phyloP scores from a whole-genome alignment of 2,888 invertebrate genomes.

The Sinodicranocentrus sp. region DNA sequence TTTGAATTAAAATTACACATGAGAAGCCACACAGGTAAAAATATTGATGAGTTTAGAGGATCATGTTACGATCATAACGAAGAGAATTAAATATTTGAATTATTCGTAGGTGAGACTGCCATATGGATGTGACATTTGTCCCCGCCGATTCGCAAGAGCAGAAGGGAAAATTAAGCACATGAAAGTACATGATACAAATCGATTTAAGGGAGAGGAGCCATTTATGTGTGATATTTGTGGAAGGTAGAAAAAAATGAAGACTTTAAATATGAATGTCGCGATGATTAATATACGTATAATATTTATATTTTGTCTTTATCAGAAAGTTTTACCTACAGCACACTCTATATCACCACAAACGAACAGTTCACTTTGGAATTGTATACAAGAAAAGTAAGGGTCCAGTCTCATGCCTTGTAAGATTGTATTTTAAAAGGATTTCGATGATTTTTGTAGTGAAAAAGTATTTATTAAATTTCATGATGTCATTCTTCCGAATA shows the following conservation, averaged over 20 bases:
- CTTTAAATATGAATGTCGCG: not conserved
- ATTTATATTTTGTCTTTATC: not conserved
- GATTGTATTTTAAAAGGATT: not conserved
- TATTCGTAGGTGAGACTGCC: conserved; percentile 22
- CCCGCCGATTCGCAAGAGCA: not conserved
- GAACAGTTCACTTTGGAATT: conserved; percentile 1
- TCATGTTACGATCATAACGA: too few relatives aligned
- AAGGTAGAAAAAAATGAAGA: not conserved
- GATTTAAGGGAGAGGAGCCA: not conserved
- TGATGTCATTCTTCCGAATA: not conserved
- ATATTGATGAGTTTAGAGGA: too few relatives aligned
- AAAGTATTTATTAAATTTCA: not conserved
- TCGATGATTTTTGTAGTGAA: not conserved
- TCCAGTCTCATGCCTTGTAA: not conserved
- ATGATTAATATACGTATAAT: not conserved
- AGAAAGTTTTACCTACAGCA: not conserved
- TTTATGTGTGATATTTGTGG: conserved; percentile 22
- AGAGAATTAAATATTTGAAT: too few relatives aligned
- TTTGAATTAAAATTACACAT: conserved; percentile 15
- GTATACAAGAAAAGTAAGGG: not conserved
- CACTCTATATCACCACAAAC: conserved; percentile 18
- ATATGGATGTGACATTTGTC: conserved; percentile 2
- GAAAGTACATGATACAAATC: not conserved
- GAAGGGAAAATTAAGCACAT: conserved; percentile 8
- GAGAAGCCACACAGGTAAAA: conserved; percentile 12